Evolutionary conservation across 2,888 invertebrate genomes (phyloP).

Genomic region (Opisthograptis luteolata): DNA sequence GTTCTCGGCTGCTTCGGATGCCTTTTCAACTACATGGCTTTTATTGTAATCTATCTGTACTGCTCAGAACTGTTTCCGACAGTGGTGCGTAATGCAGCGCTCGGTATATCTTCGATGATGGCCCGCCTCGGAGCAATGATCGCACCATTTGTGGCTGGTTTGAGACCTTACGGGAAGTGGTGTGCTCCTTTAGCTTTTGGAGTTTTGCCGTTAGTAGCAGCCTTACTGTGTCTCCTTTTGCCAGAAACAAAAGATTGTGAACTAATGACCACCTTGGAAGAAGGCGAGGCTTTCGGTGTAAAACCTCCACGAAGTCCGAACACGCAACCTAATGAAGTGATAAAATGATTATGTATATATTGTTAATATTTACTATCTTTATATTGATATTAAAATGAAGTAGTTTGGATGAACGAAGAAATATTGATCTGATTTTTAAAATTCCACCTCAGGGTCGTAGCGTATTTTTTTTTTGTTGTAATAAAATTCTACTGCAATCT

Average conservation of each 20-base stretch:
- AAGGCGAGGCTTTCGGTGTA: constrained; percentile 85
- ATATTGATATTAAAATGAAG: too few species aligned
- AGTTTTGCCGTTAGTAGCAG: constrained; percentile 86
- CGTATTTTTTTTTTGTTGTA: too few species aligned
- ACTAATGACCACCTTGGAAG: constrained; percentile 90
- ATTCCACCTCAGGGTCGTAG: too few species aligned
- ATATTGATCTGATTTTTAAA: too few species aligned
- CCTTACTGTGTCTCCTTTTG: constrained; percentile 85
- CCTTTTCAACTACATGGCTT: constrained; percentile 90
- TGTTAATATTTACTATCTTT: too few species aligned
- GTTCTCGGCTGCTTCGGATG: constrained; percentile 88
- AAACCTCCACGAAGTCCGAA: constrained; percentile 18
- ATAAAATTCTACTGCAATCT: too few species aligned
- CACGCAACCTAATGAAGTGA: not conserved
- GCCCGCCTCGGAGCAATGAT: constrained; percentile 93
- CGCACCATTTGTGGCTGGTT: constrained; percentile 90
- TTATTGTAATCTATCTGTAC: constrained; percentile 92
- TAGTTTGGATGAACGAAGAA: too few species aligned
- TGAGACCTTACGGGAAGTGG: constrained; percentile 83
- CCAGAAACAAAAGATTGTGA: constrained; percentile 91
- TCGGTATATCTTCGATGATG: constrained; percentile 93
- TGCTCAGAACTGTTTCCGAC: constrained; percentile 95
- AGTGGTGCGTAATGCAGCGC: constrained; percentile 92
- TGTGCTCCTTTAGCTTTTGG: constrained; percentile 90
- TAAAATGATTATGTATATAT: too few species aligned